Evolutionary conservation across 2,888 invertebrate genomes (phyloP).

Genomic region (Agonopterix alstromeriana): DNA sequence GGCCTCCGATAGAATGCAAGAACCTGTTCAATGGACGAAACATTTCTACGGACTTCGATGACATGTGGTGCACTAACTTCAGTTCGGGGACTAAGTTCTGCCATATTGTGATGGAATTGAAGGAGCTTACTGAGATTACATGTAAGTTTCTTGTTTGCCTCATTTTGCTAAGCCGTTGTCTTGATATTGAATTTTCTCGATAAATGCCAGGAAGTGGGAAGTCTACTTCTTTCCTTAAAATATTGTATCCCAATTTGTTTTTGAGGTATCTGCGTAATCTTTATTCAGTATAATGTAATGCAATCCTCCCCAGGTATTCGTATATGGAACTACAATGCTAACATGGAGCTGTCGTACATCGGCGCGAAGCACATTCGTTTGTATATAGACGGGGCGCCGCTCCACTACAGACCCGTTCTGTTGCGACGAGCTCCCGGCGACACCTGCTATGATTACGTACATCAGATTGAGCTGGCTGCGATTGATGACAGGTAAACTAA

Average conservation of each 20-base stretch:
- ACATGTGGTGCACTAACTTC: constrained; percentile 80
- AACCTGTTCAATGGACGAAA: constrained; percentile 82
- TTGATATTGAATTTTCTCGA: too few species aligned
- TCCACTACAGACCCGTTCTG: constrained; percentile 46
- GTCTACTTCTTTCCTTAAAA: too few species aligned
- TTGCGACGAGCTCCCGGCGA: constrained; percentile 86
- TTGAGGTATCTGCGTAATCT: too few species aligned
- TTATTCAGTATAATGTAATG: too few species aligned
- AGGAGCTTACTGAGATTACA: constrained; percentile 50
- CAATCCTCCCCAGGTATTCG: constrained; percentile 68
- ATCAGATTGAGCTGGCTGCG: constrained; percentile 71
- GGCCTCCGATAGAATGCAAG: constrained; percentile 47
- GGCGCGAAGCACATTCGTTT: constrained; percentile 75
- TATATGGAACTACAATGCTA: constrained; percentile 90
- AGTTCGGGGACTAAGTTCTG: constrained; percentile 44
- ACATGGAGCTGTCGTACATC: constrained; percentile 80
- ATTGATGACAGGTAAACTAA: constrained; percentile 47
- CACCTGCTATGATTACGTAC: constrained; percentile 86
- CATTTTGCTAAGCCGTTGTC: too few species aligned
- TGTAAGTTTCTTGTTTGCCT: constrained; percentile 30
- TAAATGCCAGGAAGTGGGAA: too few species aligned
- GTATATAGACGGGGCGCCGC: constrained; percentile 48
- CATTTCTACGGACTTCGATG: constrained; percentile 79
- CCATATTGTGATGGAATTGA: constrained; percentile 55
- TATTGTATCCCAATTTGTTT: too few species aligned